Base-by-base conservation (phyloP, 1,140 invertebrate species). In the Alviniconcha marisindica region DNA sequence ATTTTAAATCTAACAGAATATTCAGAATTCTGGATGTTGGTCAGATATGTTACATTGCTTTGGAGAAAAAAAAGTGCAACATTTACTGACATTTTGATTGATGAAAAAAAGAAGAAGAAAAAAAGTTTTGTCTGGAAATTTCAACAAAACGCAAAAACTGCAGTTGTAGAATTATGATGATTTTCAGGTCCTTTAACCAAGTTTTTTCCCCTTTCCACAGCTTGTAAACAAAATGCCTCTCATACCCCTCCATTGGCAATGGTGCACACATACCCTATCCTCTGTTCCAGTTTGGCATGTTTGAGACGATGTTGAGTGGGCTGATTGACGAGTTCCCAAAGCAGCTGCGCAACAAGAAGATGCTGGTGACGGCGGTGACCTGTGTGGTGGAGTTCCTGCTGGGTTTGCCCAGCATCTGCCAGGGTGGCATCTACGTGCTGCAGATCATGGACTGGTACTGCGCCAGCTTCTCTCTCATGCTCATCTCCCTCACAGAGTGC, bases 371-470 rank as follows among this genome's bases (percentile, higher is more conserved):
- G n/a, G 88, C 87, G 15, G 36, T 89, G 33, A 85, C 87, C 5
- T 92, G 90, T 71, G 71, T 88, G 12, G 44, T 89, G 31, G 89
- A 92, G 83, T 90, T 91, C 63, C 74, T 90, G 0, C 74, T 91
- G 28, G 90, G 90, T 0, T 42, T 92, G 36, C 87, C 90, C 18
- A 88, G 88, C 40, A 90, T 92, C 15, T 91, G 90, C 15, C 87
- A 91, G 90, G 91, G 96, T 88, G 96, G 96, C 21, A 96, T 97
- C 95, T 97, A 96, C 90, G 96, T 96, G 95, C 93, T 97, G 15
- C 96, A 97, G 90, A 90, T 97, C 78, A 96, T 97, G 95, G 96
- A 97, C 89, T 97, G 96, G 91, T 97, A 97, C 89, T 96, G 96
- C 10, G 96, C 96, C n/a, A 97, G 96, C 89, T 97, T 96, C 95